Base-by-base conservation (phyloP, 2,113 vertebrate genomes). In the Rhabdomys dilectus region DNA sequence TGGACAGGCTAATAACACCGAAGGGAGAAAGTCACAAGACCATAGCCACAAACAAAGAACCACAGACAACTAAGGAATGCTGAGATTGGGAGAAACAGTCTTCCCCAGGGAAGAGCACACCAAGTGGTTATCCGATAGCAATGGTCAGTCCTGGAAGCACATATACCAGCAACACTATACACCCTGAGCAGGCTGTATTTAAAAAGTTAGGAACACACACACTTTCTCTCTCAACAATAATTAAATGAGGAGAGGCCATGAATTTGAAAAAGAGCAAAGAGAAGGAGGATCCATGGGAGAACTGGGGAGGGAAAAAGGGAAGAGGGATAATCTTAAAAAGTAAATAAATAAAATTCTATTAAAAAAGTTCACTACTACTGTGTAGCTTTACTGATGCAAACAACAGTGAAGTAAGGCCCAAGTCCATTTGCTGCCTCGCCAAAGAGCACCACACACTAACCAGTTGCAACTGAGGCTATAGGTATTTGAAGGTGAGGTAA, bases 321-420 rank as follows among this genome's bases (percentile, higher is more conserved):
- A 75, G 10, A 39, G 34, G 10, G 39, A 75, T 82, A 82, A 82
- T 84, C 56, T 60, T 36, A 82, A 82, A 82, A 58, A 36, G 8
- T 22, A 73, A 39, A 80, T 51, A 51, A 51, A 51, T 56, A 81
- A 56, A 39, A 39, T 7, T 78, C 51, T 51, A 58, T 82, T 58
- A 60, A 39, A 39, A 82, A 82, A 60, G 80, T 82, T 60, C 60
- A 60, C 12, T 19, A 45, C 10, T 45, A 94, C 24, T 77, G 76
- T 51, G 17, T 88, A 84, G 58, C 48, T 86, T 94, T 42, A 93
- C 36, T 78, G 73, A 78, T 24, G 19, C 48, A 94, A 93, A 53
- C 31, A 58, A 68, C 1, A 42, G 48, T 29, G 48, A 96, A 89
- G 76, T 73, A 66, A 51, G 84, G 68, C 3, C 42, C n/a, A 17